These are phyloP conservation scores for Drosophila takahashii DNA, from an alignment of 1,140 invertebrate species.

Conservation along the genomic window DNA sequence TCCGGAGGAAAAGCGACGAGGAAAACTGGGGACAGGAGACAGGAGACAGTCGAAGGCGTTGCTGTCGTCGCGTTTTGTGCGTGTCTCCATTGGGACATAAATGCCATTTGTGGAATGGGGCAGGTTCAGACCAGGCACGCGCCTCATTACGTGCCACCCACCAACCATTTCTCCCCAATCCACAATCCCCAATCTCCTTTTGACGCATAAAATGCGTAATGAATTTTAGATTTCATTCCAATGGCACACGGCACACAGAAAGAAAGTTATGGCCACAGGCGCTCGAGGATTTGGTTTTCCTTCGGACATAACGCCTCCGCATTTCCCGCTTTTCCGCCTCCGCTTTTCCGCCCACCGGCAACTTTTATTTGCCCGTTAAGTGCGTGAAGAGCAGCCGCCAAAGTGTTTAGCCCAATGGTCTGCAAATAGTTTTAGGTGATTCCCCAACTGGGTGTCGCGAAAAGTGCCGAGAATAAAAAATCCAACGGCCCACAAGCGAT, in stretches of 20 bases:
- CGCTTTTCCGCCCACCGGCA: not conserved
- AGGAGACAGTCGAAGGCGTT: slow-evolving; percentile 51
- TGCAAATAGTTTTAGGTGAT: slow-evolving; percentile 64
- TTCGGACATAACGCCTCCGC: not conserved
- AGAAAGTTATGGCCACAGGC: slow-evolving; percentile 57
- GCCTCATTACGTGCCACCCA: slow-evolving; percentile 70
- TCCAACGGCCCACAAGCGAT: not conserved
- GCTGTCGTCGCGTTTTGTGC: slow-evolving; percentile 72
- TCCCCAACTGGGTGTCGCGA: slow-evolving; percentile 33
- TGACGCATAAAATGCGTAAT: slow-evolving; percentile 73
- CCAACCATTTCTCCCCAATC: not conserved
- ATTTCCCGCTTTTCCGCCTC: not conserved
- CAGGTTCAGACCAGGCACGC: slow-evolving; percentile 54
- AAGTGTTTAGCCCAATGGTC: slow-evolving; percentile 55
- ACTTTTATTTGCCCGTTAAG: slow-evolving; percentile 51
- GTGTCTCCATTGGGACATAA: slow-evolving; percentile 79
- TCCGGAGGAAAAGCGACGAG: slow-evolving; percentile 5
- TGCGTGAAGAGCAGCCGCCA: slow-evolving; percentile 49
- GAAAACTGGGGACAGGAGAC: slow-evolving; percentile 5
- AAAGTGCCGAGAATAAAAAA: not conserved
- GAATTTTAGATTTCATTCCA: slow-evolving; percentile 77
- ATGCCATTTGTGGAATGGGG: slow-evolving; percentile 58
- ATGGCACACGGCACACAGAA: slow-evolving; percentile 55
- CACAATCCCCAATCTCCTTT: slow-evolving; percentile 36
- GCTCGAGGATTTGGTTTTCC: slow-evolving; percentile 36